Evolutionary conservation across 64 coral and sea anemone species (phyloP).

Genomic region (Astreopora myriophthalma): DNA sequence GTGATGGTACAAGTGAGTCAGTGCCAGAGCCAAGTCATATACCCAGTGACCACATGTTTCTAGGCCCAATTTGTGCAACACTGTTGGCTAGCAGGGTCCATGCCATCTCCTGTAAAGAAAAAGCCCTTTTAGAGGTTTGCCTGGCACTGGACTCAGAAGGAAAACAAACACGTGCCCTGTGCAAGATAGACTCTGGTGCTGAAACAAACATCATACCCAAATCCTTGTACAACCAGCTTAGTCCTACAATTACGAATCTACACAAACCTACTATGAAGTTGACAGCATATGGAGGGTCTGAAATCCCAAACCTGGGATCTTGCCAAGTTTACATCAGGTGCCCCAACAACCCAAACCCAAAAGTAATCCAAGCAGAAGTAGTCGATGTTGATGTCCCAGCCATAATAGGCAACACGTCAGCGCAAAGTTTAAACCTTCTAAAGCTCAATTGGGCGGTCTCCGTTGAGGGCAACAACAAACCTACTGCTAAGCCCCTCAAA

Average conservation of each 20-base stretch:
- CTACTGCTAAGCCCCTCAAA: background rate
- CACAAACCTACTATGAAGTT: conserved; percentile 45
- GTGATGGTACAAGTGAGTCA: background rate
- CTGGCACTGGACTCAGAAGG: conserved; percentile 12
- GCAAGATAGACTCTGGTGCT: conserved; percentile 46
- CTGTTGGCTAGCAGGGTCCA: conserved; percentile 35
- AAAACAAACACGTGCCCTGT: conserved; percentile 42
- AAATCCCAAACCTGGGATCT: conserved; percentile 52
- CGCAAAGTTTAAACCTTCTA: conserved; percentile 53
- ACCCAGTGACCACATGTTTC: conserved; percentile 32
- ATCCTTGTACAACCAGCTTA: conserved; percentile 40
- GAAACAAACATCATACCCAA: conserved; percentile 15
- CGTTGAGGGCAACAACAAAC: conserved; percentile 6
- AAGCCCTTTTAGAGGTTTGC: conserved; percentile 47
- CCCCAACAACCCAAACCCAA: conserved; percentile 7
- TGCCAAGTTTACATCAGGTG: conserved; percentile 46
- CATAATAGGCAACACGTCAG: conserved; percentile 46
- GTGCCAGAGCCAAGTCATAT: background rate
- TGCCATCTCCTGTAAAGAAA: conserved; percentile 49
- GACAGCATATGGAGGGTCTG: conserved; percentile 50
- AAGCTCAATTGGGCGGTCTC: conserved; percentile 67
- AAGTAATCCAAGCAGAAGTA: conserved; percentile 40
- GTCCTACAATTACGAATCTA: background rate
- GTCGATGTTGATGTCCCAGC: conserved; percentile 34
- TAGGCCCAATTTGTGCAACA: conserved; percentile 53